Evolutionary conservation across 2,113 vertebrate species (phyloP).

Genomic region (Apistogramma diplotaenia): DNA sequence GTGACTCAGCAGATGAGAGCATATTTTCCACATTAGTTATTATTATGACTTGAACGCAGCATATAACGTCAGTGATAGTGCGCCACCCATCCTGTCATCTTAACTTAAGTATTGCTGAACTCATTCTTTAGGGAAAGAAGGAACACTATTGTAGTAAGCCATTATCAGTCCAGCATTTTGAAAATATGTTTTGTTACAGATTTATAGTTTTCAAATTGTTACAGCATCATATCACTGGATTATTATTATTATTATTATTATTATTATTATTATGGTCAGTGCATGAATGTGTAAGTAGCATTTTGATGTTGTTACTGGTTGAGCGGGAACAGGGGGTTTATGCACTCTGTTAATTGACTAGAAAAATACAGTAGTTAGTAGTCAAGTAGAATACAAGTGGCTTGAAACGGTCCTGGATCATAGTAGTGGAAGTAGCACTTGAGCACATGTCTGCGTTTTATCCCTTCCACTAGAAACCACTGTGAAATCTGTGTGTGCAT

Average conservation of each 20-base stretch:
- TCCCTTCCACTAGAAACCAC: conserved; percentile 6
- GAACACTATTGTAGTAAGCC: not conserved
- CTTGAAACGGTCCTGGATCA: not conserved
- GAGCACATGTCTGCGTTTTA: not conserved
- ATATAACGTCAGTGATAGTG: not conserved
- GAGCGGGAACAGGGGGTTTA: not conserved
- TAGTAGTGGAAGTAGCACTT: not conserved
- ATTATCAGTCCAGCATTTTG: not conserved
- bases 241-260: no score
- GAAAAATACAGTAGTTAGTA: not conserved
- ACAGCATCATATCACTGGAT: no score
- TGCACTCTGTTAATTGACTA: not conserved
- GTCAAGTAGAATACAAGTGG: not conserved
- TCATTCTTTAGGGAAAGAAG: not conserved
- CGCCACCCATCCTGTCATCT: not conserved
- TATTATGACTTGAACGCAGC: not conserved
- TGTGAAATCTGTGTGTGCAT: conserved; percentile 4
- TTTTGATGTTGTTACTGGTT: not conserved
- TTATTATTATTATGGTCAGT: not conserved
- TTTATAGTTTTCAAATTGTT: no score
- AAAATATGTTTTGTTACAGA: no score
- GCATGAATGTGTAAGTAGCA: not conserved
- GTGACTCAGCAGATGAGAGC: not conserved
- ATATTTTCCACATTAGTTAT: not conserved
- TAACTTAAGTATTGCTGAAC: not conserved